Conservation (phyloP, 2,888 invertebrate species). For the Leptinotarsa tumamoca region DNA sequence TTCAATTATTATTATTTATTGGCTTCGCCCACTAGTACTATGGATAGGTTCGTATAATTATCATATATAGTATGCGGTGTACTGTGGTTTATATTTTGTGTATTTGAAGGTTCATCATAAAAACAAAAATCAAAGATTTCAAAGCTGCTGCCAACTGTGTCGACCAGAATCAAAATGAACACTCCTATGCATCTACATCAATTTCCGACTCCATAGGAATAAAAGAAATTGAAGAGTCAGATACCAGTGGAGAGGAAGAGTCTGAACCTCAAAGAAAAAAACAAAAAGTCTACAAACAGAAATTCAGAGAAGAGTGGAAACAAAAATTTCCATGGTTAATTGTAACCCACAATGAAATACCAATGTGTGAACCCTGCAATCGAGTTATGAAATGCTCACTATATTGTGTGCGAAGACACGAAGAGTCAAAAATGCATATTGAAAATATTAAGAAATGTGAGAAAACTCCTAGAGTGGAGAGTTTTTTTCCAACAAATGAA, state of each 20-base stretch:
- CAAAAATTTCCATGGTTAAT: neutral
- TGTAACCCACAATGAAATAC: constrained; percentile 2
- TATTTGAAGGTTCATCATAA: neutral
- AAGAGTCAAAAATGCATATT: neutral
- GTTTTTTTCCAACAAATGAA: neutral
- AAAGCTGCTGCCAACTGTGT: neutral
- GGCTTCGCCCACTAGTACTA: no score
- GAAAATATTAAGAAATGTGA: constrained; percentile 3
- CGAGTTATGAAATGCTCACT: neutral
- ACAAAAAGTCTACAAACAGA: neutral
- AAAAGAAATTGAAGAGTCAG: neutral
- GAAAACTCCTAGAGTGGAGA: neutral
- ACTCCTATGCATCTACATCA: neutral
- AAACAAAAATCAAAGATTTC: neutral
- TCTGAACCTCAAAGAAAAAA: neutral
- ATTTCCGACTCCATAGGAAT: neutral
- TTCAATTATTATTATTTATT: no score
- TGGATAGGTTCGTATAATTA: no score
- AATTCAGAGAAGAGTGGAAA: constrained; percentile 1
- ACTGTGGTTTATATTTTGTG: neutral
- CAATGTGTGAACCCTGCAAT: neutral
- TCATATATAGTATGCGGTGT: no score
- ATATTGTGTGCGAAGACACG: neutral
- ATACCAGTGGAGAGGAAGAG: neutral
- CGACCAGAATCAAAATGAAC: neutral